Base-by-base conservation (phyloP, 2,888 invertebrate genomes). In the Clanis bilineata region DNA sequence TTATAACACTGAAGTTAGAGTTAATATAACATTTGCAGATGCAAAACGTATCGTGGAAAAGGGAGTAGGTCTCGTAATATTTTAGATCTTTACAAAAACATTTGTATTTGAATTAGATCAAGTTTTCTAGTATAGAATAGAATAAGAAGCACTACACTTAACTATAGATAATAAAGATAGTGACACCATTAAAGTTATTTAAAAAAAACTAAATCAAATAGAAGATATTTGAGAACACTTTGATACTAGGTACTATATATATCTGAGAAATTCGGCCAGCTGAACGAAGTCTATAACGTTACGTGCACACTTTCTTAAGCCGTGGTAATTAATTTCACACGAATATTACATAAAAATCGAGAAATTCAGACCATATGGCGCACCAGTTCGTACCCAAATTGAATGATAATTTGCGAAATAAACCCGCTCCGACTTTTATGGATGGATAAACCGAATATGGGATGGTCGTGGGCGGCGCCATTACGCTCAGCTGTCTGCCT, bases 401-500 rank as follows among this genome's bases (percentile, higher is more conserved):
- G 79, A 82, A 84, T 83, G 79, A 71, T 82, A 84, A 85, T 87
- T 61, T 65, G 71, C 56, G 78, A 73, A 79, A 71, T 68, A 82
- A 76, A 84, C 88, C 77, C 84, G 88, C 88, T 73, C 84, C 79
- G 68, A 51, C 88, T 78, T 88, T 89, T 86, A 89, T 70, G 88
- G 88, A 66, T 70, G 80, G 86, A 87, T 88, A 84, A 79, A 72
- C 82, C 82, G 72, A 79, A 84, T 84, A 83, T 68, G 77, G 83
- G 75, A 73, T 67, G 71, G 75, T 64, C 73, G 91, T 90, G 83
- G 89, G 90, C 85, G 90, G 82, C 72, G 78, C 72, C 32, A 51
- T 28, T 51, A 18, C 83, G 79, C 86, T 77, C 80, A 80, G 71
- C 82, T 73, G 76, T 76, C 75, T 79, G 70, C 80, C 71, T 82